Conservation (phyloP, 2,797 vertebrate species). For the Pangasius larnaudii region DNA sequence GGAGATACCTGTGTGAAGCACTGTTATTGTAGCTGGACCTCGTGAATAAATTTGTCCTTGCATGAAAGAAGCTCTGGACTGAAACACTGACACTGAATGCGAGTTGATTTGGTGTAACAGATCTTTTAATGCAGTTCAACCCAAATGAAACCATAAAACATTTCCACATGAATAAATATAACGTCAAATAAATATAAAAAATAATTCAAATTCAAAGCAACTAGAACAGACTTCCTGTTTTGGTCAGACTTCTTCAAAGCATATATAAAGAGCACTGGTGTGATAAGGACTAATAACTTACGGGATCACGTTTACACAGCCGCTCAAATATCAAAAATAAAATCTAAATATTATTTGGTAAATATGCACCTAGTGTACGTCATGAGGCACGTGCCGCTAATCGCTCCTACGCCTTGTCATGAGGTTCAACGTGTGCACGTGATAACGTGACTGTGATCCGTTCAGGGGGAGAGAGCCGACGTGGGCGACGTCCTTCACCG, state of each 20-base stretch:
- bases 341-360: slow-evolving; percentile 43
- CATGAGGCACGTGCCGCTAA: background rate
- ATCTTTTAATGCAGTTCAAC: slow-evolving; percentile 30
- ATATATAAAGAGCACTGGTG: background rate
- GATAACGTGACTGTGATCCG: background rate
- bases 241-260: background rate
- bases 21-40: background rate
- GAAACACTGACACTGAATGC: background rate
- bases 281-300: background rate
- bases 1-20: background rate
- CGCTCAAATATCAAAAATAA: slow-evolving; percentile 55
- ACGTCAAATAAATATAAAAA: slow-evolving; percentile 6
- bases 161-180: background rate
- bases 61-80: background rate
- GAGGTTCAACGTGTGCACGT: too few species aligned
- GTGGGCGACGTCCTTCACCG: background rate
- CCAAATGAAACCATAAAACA: background rate
- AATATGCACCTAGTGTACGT: slow-evolving; percentile 27
- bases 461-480: background rate
- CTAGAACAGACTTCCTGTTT: background rate
- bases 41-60: too few species aligned
- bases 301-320: background rate
- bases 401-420: background rate
- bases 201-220: background rate
- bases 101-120: slow-evolving; percentile 1